Percentiles rank a stretch among this genome's conserved stretches.
phyloP scores from a whole-genome alignment of 1,140 invertebrate genomes.

The Lanistes nyassanus region DNA sequence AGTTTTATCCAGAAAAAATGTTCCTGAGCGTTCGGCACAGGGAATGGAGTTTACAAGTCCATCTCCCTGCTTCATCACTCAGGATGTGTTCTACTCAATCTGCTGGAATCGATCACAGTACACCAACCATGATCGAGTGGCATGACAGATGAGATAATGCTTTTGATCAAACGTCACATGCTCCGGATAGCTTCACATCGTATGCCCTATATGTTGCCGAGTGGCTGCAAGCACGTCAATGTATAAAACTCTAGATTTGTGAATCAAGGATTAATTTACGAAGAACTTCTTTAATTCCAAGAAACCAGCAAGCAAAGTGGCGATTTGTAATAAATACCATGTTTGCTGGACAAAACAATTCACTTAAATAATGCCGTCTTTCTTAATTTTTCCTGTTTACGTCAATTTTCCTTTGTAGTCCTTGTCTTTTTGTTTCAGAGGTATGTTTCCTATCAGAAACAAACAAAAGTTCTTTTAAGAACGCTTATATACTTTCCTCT shows the following conservation, averaged over 20 bases:
- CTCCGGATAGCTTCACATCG: too few species aligned
- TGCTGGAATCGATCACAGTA: not conserved
- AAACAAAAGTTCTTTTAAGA: not conserved
- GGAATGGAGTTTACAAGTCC: not conserved
- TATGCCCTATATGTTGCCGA: too few species aligned
- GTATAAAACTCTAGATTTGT: too few species aligned
- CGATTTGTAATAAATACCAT: too few species aligned
- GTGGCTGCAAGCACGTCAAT: too few species aligned
- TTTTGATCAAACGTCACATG: not conserved
- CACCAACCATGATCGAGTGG: not conserved
- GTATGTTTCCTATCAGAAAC: slow-evolving; percentile 50
- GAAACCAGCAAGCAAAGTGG: too few species aligned
- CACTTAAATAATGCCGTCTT: too few species aligned
- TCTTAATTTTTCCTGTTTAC: not conserved
- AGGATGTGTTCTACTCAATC: slow-evolving; percentile 3
- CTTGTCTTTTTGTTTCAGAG: slow-evolving; percentile 44
- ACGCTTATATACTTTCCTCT: not conserved
- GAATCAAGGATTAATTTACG: too few species aligned
- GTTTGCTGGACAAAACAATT: too few species aligned
- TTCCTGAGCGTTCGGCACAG: slow-evolving; percentile 22
- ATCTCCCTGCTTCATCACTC: slow-evolving; percentile 1
- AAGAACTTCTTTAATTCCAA: too few species aligned
- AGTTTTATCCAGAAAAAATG: not conserved
- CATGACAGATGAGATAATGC: slow-evolving; percentile 6
- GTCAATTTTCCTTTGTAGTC: slow-evolving; percentile 31